Conservation (phyloP, 2,797 vertebrate genomes). For the Amblyopsis hoosieri region DNA sequence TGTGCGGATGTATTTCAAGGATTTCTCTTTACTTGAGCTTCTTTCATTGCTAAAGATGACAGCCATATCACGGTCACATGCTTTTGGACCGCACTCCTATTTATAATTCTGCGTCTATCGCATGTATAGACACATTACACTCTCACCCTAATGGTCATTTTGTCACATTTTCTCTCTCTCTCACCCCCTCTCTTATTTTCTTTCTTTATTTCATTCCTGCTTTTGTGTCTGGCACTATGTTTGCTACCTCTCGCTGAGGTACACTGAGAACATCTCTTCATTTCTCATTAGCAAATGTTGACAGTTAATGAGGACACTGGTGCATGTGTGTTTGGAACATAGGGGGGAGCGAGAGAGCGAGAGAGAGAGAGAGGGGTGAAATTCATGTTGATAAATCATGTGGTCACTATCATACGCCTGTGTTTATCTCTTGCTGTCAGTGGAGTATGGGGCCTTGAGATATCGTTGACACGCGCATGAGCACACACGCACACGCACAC, state of each 20-base stretch:
- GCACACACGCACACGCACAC: constrained; percentile 17
- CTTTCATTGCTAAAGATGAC: constrained; percentile 17
- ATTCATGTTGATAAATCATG: constrained; percentile 80
- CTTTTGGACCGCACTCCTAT: not conserved
- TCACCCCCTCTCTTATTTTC: not conserved
- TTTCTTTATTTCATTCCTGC: constrained; percentile 34
- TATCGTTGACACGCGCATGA: constrained; percentile 43
- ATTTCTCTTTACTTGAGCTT: constrained; percentile 25
- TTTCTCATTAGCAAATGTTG: constrained; percentile 69
- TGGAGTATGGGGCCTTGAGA: constrained; percentile 69
- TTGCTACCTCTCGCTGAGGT: constrained; percentile 47
- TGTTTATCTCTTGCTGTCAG: constrained; percentile 80
- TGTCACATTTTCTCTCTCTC: not conserved
- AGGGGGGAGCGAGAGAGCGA: constrained; percentile 15
- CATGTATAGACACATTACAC: constrained; percentile 1
- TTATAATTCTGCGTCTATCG: too few relatives aligned
- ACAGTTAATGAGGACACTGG: constrained; percentile 64
- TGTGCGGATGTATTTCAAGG: not conserved
- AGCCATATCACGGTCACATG: constrained; percentile 1
- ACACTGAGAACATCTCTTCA: constrained; percentile 55
- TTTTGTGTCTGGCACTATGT: constrained; percentile 44
- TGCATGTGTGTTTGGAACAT: constrained; percentile 5
- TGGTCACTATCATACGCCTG: constrained; percentile 68
- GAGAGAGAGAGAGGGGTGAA: constrained; percentile 40
- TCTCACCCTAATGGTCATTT: too few relatives aligned